Conservation (phyloP, 2,113 vertebrate genomes). For the Corythornis cristatus region DNA sequence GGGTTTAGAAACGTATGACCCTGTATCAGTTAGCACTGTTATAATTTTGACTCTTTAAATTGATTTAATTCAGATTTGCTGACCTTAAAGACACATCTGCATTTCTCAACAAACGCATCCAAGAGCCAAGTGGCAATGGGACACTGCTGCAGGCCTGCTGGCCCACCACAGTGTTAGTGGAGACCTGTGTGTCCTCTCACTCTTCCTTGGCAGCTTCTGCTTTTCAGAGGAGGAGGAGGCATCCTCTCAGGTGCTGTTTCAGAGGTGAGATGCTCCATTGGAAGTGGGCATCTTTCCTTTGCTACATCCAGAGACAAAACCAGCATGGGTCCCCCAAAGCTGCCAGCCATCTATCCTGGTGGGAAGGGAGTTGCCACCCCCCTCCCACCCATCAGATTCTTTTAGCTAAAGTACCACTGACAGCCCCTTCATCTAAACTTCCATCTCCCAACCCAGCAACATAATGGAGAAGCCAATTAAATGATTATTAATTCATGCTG, state of each 20-base stretch:
- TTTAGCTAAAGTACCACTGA: constrained; percentile 79
- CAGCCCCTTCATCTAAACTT: constrained; percentile 82
- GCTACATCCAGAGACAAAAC: neutral
- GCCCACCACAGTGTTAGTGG: neutral
- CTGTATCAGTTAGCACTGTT: fast-evolving
- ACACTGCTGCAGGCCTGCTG: fast-evolving
- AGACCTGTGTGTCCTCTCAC: fast-evolving
- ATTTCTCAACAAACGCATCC: neutral
- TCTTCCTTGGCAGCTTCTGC: neutral
- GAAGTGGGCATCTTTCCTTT: neutral
- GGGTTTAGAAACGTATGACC: neutral
- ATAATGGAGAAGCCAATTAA: constrained; percentile 92
- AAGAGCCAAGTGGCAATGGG: neutral
- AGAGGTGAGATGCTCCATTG: neutral
- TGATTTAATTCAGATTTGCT: neutral
- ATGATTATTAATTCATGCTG: constrained; percentile 98
- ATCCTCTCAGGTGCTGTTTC: neutral
- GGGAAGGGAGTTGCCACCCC: neutral
- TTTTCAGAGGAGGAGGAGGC: neutral
- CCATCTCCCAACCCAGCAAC: constrained; percentile 83
- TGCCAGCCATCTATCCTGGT: neutral
- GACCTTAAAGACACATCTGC: neutral
- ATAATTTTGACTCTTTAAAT: neutral
- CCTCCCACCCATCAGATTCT: constrained; percentile 58
- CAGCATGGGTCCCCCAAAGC: neutral